phyloP scores from a whole-genome alignment of 1,140 invertebrate genomes.

The Polypedilum vanderplanki region DNA sequence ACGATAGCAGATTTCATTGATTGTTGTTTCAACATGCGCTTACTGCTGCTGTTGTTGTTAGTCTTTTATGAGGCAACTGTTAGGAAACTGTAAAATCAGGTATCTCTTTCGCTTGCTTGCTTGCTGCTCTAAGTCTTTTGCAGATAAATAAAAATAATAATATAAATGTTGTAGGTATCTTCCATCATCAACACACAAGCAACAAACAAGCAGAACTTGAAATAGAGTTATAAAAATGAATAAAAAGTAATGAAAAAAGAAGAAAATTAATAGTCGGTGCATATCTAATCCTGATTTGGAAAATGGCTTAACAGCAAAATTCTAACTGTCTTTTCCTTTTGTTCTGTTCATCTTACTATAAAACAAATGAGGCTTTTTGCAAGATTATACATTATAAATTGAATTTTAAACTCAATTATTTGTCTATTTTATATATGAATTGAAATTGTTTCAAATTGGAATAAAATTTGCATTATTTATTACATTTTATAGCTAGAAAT shows the following conservation, averaged over 20 bases:
- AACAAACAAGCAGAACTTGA: not conserved
- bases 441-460: too few relatives aligned
- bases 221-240: not conserved
- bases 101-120: not conserved
- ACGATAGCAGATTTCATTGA: not conserved
- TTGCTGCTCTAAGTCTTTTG: not conserved
- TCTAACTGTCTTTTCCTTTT: not conserved
- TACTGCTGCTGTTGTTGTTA: not conserved
- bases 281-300: constrained; percentile 18
- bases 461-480: too few relatives aligned
- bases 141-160: not conserved
- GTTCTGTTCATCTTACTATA: not conserved
- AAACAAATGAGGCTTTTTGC: too few relatives aligned
- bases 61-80: constrained; percentile 1
- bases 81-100: constrained; percentile 17
- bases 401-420: too few relatives aligned
- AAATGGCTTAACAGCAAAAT: not conserved
- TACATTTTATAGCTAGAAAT: too few relatives aligned
- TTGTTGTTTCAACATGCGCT: not conserved
- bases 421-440: too few relatives aligned
- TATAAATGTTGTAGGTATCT: constrained; percentile 5
- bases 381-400: too few relatives aligned
- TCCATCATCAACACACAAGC: constrained; percentile 1
- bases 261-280: not conserved
- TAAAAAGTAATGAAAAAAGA: not conserved